phyloP scores from a whole-genome alignment of 1,140 invertebrate species.

The Metaphire vulgaris region DNA sequence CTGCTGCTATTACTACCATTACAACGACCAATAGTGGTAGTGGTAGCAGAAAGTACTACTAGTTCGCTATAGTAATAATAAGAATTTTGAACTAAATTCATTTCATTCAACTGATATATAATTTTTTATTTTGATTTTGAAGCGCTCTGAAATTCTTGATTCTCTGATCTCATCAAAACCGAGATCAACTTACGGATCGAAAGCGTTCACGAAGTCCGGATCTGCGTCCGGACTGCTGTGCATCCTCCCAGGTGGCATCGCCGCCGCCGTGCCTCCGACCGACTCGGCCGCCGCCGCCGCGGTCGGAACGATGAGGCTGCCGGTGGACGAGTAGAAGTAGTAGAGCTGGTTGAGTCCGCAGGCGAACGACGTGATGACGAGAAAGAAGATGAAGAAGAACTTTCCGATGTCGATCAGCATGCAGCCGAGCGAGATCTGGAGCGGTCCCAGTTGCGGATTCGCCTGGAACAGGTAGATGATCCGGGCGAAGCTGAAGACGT shows the following conservation, averaged over 20 bases:
- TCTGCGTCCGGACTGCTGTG: neutral
- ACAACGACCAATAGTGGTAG: too few relatives aligned
- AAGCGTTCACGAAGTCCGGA: slow-evolving; percentile 24
- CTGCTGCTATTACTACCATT: too few relatives aligned
- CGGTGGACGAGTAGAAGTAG: slow-evolving; percentile 43
- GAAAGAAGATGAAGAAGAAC: slow-evolving; percentile 56
- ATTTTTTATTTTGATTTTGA: too few relatives aligned
- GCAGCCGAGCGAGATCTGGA: slow-evolving; percentile 56
- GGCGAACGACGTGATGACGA: slow-evolving; percentile 55
- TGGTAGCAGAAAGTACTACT: too few relatives aligned
- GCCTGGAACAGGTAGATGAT: slow-evolving; percentile 54
- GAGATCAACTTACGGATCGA: slow-evolving; percentile 21
- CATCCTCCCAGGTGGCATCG: too few relatives aligned
- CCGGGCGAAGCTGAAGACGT: slow-evolving; percentile 51
- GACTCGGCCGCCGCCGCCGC: neutral
- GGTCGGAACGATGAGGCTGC: neutral
- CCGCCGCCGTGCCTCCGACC: neutral
- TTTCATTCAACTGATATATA: too few relatives aligned
- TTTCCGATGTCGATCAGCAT: slow-evolving; percentile 58
- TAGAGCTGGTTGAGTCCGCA: slow-evolving; percentile 56
- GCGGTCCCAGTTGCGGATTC: slow-evolving; percentile 53
- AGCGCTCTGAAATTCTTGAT: neutral
- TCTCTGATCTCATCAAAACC: neutral
- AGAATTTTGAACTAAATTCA: too few relatives aligned
- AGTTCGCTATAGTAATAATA: too few relatives aligned